Conservation (phyloP, 1,140 invertebrate species). For the Ceratosolen solmsi region DNA sequence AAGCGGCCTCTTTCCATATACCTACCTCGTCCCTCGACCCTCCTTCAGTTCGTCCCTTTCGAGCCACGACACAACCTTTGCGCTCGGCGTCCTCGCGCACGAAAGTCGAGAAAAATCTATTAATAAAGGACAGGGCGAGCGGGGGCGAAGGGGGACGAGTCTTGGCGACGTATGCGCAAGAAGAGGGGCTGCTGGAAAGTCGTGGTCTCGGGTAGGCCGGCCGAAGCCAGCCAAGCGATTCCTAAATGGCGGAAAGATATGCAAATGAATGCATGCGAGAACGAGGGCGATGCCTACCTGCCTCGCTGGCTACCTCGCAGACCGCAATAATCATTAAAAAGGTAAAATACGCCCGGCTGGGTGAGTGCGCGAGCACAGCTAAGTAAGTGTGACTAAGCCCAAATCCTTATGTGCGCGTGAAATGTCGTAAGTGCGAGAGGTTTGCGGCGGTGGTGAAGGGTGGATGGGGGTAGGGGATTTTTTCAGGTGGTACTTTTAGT, state of each 20-base stretch:
- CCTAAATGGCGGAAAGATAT: conserved; percentile 70
- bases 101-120: conserved; percentile 40
- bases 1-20: conserved; percentile 35
- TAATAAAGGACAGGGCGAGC: no score
- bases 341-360: not conserved
- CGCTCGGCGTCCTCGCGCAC: not conserved
- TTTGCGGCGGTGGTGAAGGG: no score
- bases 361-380: not conserved
- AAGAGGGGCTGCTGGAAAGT: conserved; percentile 9
- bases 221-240: conserved; percentile 61
- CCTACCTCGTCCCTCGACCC: no score
- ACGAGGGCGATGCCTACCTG: conserved; percentile 54
- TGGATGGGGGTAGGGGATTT: not conserved
- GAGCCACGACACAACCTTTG: not conserved
- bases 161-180: not conserved
- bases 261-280: conserved; percentile 60
- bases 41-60: not conserved
- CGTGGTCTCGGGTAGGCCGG: not conserved
- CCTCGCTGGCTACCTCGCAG: not conserved
- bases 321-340: conserved; percentile 39
- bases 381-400: not conserved
- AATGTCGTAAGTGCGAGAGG: not conserved
- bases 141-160: not conserved
- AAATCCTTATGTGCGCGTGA: not conserved
- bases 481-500: not conserved